Conservation (phyloP, 2,113 vertebrate species). For the Butorides virescens region DNA sequence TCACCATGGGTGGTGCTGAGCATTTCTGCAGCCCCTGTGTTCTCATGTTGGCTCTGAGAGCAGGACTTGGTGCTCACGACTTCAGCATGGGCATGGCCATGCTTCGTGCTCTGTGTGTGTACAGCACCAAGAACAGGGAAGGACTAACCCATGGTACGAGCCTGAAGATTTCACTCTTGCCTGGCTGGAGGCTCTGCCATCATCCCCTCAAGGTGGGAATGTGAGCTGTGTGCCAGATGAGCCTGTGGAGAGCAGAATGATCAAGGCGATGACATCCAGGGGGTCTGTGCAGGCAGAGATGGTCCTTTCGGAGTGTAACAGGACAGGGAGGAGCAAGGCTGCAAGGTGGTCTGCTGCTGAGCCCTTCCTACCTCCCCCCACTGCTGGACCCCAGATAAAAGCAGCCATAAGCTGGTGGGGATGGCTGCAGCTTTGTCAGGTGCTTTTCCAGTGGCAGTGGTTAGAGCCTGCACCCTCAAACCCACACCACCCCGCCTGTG, state of each 20-base stretch:
- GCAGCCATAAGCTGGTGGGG: background rate
- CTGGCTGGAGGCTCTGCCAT: background rate
- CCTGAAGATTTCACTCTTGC: background rate
- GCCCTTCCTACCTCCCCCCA: background rate
- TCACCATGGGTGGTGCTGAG: background rate
- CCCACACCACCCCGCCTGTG: background rate
- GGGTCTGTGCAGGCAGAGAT: background rate
- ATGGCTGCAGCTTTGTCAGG: background rate
- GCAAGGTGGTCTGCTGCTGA: background rate
- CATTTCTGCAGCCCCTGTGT: background rate
- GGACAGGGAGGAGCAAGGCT: background rate
- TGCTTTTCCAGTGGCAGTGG: background rate
- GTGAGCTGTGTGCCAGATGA: background rate
- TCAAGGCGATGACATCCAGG: background rate
- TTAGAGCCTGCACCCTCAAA: background rate
- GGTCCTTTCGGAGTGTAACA: background rate
- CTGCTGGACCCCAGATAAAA: background rate
- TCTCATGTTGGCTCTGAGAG: background rate
- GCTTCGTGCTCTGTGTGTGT: background rate
- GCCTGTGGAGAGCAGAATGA: background rate
- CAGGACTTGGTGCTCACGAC: background rate
- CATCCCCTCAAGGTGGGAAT: background rate
- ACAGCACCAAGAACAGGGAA: accelerated
- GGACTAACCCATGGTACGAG: background rate
- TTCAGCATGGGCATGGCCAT: background rate